Evolutionary conservation across 2,888 invertebrate genomes (phyloP).

Genomic region (Melieria crassipennis): DNA sequence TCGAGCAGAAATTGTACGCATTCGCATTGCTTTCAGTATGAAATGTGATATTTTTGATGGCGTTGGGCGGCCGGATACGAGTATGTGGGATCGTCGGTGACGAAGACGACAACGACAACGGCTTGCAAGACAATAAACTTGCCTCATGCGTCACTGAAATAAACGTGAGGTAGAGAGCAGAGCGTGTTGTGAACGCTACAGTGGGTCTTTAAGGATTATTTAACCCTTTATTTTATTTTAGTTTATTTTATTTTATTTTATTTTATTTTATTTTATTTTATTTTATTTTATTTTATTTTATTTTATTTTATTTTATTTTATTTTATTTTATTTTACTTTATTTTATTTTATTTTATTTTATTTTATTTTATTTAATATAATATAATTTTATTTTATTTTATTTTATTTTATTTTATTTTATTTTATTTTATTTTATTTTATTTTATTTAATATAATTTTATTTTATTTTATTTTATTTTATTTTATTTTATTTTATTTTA

Average conservation of each 20-base stretch:
- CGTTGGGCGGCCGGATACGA: constrained; percentile 23
- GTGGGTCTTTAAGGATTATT: too few species aligned
- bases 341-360: constrained; percentile 3
- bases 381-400: not conserved
- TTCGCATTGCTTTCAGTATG: constrained; percentile 14
- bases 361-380: constrained; percentile 4
- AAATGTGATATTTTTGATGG: constrained; percentile 32
- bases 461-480: constrained; percentile 4
- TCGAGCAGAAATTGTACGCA: constrained; percentile 32
- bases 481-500: not conserved
- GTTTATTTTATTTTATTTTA: too few species aligned
- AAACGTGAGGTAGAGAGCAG: not conserved
- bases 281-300: too few species aligned
- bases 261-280: too few species aligned
- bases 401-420: constrained; percentile 10
- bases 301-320: too few species aligned
- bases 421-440: not conserved
- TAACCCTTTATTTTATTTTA: too few species aligned
- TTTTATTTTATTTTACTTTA: too few species aligned
- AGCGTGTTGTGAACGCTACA: too few species aligned
- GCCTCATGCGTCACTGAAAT: constrained; percentile 49
- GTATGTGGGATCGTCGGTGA: not conserved
- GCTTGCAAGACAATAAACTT: constrained; percentile 56
- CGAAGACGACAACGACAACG: not conserved
- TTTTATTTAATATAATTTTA: constrained; percentile 6